Percentiles rank a stretch among this genome's conserved stretches.
Conservation (phyloP, 2,797 vertebrate species). For the Cryptoprocta ferox region DNA sequence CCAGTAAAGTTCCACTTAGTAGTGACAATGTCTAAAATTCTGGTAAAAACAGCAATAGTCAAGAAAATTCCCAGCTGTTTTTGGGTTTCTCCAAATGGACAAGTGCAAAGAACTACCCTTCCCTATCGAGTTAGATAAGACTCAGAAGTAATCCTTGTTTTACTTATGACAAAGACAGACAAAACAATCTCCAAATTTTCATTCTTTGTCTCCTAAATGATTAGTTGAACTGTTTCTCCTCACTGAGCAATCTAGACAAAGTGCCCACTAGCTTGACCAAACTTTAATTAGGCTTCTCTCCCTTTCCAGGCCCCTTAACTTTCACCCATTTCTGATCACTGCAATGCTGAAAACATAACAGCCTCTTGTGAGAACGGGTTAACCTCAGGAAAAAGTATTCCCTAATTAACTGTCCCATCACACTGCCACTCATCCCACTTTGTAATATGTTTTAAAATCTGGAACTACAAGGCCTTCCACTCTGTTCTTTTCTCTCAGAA, state of each 20-base stretch:
- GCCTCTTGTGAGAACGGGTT: neutral
- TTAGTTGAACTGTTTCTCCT: neutral
- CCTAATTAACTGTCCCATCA: neutral
- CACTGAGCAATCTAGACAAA: neutral
- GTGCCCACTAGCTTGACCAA: neutral
- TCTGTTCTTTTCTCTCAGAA: neutral
- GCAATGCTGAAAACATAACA: neutral
- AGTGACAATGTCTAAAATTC: neutral
- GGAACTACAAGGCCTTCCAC: neutral
- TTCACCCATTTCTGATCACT: neutral
- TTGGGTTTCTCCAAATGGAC: neutral
- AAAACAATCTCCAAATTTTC: neutral
- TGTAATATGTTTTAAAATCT: neutral
- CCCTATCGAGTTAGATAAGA: neutral
- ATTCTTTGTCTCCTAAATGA: neutral
- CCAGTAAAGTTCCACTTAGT: neutral
- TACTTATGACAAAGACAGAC: neutral
- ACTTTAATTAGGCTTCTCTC: neutral
- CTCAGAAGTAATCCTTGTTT: neutral
- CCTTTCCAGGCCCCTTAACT: neutral
- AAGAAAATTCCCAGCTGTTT: neutral
- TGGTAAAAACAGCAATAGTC: neutral
- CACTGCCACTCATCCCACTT: neutral
- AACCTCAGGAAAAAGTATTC: neutral
- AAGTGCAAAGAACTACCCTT: neutral